Evolutionary conservation across 2,888 invertebrate species (phyloP), one percentile per base, ranked within the genome.

Genomic region (Toxonevra muliebris): DNA sequence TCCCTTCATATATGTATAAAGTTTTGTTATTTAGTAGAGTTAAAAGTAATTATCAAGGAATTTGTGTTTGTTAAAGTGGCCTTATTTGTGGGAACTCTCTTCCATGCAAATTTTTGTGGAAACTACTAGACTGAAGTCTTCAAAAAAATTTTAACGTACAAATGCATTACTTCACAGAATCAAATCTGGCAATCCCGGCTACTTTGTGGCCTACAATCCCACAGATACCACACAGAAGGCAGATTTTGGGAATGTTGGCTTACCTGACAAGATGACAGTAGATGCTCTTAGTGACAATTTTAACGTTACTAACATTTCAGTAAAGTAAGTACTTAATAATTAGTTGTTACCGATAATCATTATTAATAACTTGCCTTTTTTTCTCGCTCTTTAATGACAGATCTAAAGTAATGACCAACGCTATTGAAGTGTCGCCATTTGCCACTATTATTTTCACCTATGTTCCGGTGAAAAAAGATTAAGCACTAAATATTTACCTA

Each of bases 141-240:
- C 30, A 30, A 61, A 8, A 45, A 53, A 3, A 20, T 52, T 52
- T 61, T 55, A 43, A 40, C 58, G 61, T 30, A 52, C 55, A 54
- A 53, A 57, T 45, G 58, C 59, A 41, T 57, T 19, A 62, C 66
- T 53, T 63, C 52, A 15, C 67, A 93, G 94, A 85, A 88, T 91
- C 81, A 91, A 91, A 82, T 84, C 89, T 17, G 93, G 92, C 0
- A 92, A 90, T 85, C 92, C 92, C 1, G 93, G 93, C 19, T 92
- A 90, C 85, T 86, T 92, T 75, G 90, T 92, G 30, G 89, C 91
- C 60, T 89, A 89, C 77, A 94, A 94, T 86, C 89, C 92, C 15
- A 86, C 87, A 1, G 82, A 82, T 11, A 79, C 83, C 42, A 80
- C 80, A 4, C 86, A 86, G 10, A 80, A 81, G 2, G 88, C 89